Evolutionary conservation across 2,888 invertebrate species (phyloP), one percentile per base, ranked within the genome.

Genomic region (Plagiodera versicolora): DNA sequence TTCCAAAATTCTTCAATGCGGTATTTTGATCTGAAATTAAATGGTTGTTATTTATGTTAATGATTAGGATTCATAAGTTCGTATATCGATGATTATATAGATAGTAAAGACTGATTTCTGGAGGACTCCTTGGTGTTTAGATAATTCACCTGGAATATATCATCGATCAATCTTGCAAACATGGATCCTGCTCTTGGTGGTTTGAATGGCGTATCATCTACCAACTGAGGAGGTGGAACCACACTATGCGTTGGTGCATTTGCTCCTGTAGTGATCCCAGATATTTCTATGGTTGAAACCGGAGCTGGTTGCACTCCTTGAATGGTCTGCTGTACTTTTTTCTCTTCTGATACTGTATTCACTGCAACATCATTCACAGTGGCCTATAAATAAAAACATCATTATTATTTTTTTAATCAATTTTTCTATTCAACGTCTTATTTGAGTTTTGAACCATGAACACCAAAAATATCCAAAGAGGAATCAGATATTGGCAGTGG

Each of bases 161-260:
- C 79, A 61, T 79, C 78, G 44, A 79, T 79, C 45, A 79, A 70
- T 57, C 78, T 71, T 10, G 78, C 75, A 58, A 79, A 77, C 70
- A 73, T 72, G 0, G 74, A 72, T 51, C 75, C 75, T n/a, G 75
- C 71, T 53, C 74, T 64, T 58, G 70, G 76, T 2, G 74, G 77
- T 62, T 75, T 75, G 55, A 76, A 75, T 14, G 72, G 71, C 10
- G 72, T 64, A 17, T 70, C 66, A 9, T 70, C 68, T 3, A 56
- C 55, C 1, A 64, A 62, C 17, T 66, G 60, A 8, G 66, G 54
- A 51, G 66, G 50, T 1, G 67, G 60, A 10, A 39, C 39, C 3
- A 14, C 39, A 39, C 14, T 9, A 39, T 39, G n/a, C 8, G 14
- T 39, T 1, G 66, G 61, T n/a, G 66, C 65, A 17, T 72, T 69